A percentile compares a stretch with the other conserved stretches of the same genome.
phyloP scores from a whole-genome alignment of 2,113 vertebrate genomes.

The Todiramphus chloris region DNA sequence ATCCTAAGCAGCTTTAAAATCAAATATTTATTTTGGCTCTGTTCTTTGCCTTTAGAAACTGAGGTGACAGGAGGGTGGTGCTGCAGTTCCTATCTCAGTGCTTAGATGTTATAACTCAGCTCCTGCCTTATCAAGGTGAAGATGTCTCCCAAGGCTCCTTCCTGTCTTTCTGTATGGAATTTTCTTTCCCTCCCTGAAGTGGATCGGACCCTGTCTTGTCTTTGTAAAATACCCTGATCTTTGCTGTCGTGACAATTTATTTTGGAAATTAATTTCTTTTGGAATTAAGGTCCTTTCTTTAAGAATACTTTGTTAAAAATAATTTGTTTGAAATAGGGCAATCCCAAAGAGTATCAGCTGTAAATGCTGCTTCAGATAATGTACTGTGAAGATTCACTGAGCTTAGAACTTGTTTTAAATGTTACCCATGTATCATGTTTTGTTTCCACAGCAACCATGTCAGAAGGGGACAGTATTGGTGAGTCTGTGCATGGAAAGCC shows the following conservation, averaged over 20 bases:
- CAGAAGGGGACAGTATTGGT: slow-evolving; percentile 97
- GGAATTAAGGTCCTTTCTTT: neutral
- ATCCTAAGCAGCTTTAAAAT: neutral
- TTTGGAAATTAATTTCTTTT: neutral
- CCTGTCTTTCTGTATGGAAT: neutral
- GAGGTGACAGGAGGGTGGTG: neutral
- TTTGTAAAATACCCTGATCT: neutral
- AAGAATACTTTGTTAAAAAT: neutral
- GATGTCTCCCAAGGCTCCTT: neutral
- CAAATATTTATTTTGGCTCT: neutral
- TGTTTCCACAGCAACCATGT: slow-evolving; percentile 82
- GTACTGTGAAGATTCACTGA: neutral
- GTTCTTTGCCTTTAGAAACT: neutral
- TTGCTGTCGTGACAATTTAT: neutral
- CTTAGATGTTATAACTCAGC: neutral
- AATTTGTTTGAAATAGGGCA: neutral
- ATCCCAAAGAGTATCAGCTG: neutral
- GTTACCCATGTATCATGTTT: neutral
- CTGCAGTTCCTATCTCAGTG: neutral
- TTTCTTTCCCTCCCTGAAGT: neutral
- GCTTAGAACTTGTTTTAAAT: neutral
- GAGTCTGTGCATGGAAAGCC: slow-evolving; percentile 97
- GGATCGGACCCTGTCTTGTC: neutral
- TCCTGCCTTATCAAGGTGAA: neutral
- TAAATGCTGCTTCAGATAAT: neutral